Conservation (phyloP, 2,797 vertebrate genomes). For the Eurystomus glaucurus region DNA sequence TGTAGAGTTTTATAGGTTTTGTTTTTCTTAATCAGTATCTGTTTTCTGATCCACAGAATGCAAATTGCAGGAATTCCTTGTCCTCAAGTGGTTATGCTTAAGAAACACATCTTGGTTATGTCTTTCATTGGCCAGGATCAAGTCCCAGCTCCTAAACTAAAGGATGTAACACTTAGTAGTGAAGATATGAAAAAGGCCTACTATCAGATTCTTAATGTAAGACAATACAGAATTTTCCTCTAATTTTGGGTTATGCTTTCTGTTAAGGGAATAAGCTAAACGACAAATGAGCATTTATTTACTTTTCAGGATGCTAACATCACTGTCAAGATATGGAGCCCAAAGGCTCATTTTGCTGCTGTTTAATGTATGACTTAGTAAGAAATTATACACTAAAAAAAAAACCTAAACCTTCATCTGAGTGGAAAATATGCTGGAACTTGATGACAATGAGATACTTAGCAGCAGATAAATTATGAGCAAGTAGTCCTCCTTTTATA, state of each 20-base stretch:
- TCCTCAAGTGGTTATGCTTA: slow-evolving; percentile 92
- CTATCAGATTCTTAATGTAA: slow-evolving; percentile 90
- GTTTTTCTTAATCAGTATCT: slow-evolving; percentile 11
- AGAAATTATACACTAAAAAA: neutral
- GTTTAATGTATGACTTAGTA: slow-evolving; percentile 42
- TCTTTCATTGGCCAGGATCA: slow-evolving; percentile 97
- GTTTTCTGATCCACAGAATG: slow-evolving; percentile 87
- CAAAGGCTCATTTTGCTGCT: slow-evolving; percentile 34
- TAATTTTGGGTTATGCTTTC: neutral
- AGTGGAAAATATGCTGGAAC: neutral
- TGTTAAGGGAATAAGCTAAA: neutral
- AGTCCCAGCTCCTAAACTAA: slow-evolving; percentile 94
- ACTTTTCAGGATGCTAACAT: slow-evolving; percentile 7
- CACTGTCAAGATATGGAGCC: neutral
- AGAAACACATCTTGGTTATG: slow-evolving; percentile 97
- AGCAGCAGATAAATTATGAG: neutral
- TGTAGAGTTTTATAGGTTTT: neutral
- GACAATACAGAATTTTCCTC: slow-evolving; percentile 52
- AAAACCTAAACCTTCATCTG: neutral
- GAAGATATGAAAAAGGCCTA: slow-evolving; percentile 93
- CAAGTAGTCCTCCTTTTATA: neutral
- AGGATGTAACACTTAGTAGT: slow-evolving; percentile 87
- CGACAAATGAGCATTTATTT: neutral
- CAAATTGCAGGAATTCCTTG: slow-evolving; percentile 93
- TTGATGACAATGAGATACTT: neutral